A percentile compares a stretch with the other conserved stretches of the same genome.
Evolutionary conservation across 2,113 vertebrate species (phyloP).

Genomic region (Limanda limanda): DNA sequence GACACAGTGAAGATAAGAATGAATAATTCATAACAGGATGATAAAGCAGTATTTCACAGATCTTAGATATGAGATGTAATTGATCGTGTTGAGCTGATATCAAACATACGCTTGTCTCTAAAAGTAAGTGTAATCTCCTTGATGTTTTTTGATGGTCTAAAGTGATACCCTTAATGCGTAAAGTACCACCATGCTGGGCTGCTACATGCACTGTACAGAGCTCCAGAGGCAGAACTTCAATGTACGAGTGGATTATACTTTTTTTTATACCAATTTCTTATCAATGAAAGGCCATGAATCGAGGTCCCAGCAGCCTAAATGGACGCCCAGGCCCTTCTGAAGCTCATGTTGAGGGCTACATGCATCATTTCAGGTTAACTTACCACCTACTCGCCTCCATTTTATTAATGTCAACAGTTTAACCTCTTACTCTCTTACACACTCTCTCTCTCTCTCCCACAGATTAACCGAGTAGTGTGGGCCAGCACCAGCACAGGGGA

Average conservation of each 20-base stretch:
- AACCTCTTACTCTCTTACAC: not conserved
- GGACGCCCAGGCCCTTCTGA: not conserved
- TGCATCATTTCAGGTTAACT: not conserved
- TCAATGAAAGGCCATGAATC: slow-evolving; percentile 7
- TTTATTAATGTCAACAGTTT: slow-evolving; percentile 35
- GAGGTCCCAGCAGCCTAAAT: not conserved
- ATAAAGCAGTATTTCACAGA: slow-evolving; percentile 62
- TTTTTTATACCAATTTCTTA: not conserved
- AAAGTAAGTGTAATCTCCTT: slow-evolving; percentile 27
- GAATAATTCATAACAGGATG: slow-evolving; percentile 61
- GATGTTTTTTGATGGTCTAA: slow-evolving; percentile 29
- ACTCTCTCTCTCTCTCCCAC: slow-evolving; percentile 15
- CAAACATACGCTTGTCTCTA: slow-evolving; percentile 28
- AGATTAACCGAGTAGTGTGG: slow-evolving; percentile 59
- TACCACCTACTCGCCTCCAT: slow-evolving; percentile 10
- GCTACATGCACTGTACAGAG: not conserved
- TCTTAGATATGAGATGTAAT: slow-evolving; percentile 50
- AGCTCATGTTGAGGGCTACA: slow-evolving; percentile 5
- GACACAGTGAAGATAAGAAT: slow-evolving; percentile 37
- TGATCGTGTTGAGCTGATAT: slow-evolving; percentile 41
- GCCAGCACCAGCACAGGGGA: slow-evolving; percentile 46
- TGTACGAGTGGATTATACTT: slow-evolving; percentile 1
- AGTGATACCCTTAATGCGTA: slow-evolving; percentile 14
- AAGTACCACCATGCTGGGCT: not conserved
- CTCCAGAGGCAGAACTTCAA: not conserved